Conservation (phyloP, 2,797 vertebrate genomes). For the Channa striata region DNA sequence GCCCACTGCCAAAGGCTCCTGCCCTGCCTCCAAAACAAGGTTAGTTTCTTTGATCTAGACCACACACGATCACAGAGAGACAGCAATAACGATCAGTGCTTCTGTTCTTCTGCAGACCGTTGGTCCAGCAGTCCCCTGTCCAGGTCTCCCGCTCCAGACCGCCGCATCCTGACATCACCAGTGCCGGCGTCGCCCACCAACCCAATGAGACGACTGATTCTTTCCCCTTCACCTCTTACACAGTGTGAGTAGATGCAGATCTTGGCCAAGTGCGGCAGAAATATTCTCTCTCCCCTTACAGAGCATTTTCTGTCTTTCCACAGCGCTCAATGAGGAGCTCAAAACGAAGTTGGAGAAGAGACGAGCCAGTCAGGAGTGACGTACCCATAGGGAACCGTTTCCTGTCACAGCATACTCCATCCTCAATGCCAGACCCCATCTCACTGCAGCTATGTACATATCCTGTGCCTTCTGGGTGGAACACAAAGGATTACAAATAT, state of each 20-base stretch:
- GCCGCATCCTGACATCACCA: conserved; percentile 76
- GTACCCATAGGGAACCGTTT: conserved; percentile 13
- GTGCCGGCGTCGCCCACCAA: conserved; percentile 82
- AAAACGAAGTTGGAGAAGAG: conserved; percentile 86
- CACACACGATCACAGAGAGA: not conserved
- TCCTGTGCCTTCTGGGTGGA: conserved; percentile 80
- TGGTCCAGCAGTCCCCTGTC: conserved; percentile 76
- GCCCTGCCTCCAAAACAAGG: conserved; percentile 86
- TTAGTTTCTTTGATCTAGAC: conserved; percentile 25
- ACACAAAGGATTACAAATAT: conserved; percentile 49
- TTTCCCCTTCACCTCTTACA: conserved; percentile 83
- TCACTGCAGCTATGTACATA: conserved; percentile 68
- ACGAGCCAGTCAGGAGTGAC: conserved; percentile 83
- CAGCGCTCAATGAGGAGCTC: conserved; percentile 87
- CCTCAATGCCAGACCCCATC: conserved; percentile 61
- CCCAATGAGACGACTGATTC: conserved; percentile 84
- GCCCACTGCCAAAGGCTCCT: conserved; percentile 73
- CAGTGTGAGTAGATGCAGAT: conserved; percentile 70
- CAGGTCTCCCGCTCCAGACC: conserved; percentile 77
- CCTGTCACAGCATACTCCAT: conserved; percentile 32
- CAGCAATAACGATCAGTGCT: not conserved
- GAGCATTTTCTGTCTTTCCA: conserved; percentile 16
- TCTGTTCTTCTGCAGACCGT: conserved; percentile 64
- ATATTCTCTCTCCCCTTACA: not conserved
- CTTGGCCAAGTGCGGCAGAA: not conserved